Conservation (phyloP, 1,140 invertebrate genomes). For the Orius insidiosus region DNA sequence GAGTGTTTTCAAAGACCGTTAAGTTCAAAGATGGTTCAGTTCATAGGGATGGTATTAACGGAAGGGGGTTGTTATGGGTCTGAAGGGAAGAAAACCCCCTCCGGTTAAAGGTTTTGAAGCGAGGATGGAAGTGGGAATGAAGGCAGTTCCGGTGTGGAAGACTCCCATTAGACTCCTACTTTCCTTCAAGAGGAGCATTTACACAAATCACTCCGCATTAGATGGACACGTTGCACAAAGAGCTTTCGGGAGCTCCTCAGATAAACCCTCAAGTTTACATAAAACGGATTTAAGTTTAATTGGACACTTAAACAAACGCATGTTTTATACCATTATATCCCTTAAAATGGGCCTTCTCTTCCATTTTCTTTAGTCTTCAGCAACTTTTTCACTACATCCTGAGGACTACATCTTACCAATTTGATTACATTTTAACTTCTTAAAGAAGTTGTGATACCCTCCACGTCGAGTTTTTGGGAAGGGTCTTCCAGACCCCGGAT, state of each 20-base stretch:
- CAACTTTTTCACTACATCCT: neutral
- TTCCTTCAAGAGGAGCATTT: neutral
- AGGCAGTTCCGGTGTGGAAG: neutral
- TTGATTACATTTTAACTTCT: neutral
- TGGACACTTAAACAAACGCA: neutral
- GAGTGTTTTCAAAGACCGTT: no score
- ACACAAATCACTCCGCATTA: conserved; percentile 11
- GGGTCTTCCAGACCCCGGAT: no score
- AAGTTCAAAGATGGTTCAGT: no score
- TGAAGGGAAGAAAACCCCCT: no score
- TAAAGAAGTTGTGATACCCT: no score
- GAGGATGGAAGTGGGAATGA: conserved; percentile 4
- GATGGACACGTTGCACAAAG: conserved; percentile 9
- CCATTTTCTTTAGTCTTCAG: neutral
- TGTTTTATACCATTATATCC: neutral
- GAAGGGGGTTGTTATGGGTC: no score
- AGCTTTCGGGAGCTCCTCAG: conserved; percentile 5
- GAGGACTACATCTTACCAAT: neutral
- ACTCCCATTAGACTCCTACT: conserved; percentile 1
- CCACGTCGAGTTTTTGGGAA: no score
- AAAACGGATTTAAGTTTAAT: neutral
- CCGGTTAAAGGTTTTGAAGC: no score
- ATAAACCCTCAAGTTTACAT: neutral
- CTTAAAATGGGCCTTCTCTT: neutral
- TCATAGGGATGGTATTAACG: no score